Base-by-base conservation (phyloP, 2,888 invertebrate genomes). In the Morpho deidamia region DNA sequence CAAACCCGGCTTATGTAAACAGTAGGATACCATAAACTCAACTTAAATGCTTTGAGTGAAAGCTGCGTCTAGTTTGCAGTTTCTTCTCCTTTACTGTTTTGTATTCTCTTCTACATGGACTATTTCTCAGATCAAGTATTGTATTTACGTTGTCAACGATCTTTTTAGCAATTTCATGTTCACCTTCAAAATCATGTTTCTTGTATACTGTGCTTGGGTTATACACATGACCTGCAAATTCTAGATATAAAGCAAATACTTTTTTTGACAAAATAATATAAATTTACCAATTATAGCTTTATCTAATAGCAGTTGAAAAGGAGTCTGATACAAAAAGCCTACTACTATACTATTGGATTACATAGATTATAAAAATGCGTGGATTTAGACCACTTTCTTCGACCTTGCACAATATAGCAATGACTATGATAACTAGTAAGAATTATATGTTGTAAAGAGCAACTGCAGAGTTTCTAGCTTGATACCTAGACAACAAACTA, bases 61-160 rank as follows among this genome's bases (percentile, higher is more conserved):
- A 93, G 74, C 92, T 93, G 69, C 92, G 85, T 74, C 93, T 87
- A 11, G 91, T 88, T 50, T 92, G 91, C 23, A 91, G 80, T 81
- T 94, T 95, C 62, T 92, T 92, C 70, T 95, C 95, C 73, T 93
- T 93, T 47, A 93, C 91, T 43, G 94, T 92, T 64, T 96, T 90
- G 81, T 96, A 98, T 73, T 97, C 96, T 63, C 95, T 94, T 44
- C 96, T 90, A 59, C 94, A 94, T 5, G 93, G 91, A 74, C 96
- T 96, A 49, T 95, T 94, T 61, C 95, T 91, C 66, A 97, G 88
- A 71, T 97, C 95, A 57, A 98, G 81, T 60, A 97, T 97, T 56
- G 95, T 93, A 79, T 95, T 96, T 9, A 98, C 92, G 87, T 97
- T 97, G 61, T 94, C 93, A 0, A 96, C 95, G 45, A 98, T 97